phyloP scores from a whole-genome alignment of 2,888 invertebrate species.

The Reticulitermes lucifugus region DNA sequence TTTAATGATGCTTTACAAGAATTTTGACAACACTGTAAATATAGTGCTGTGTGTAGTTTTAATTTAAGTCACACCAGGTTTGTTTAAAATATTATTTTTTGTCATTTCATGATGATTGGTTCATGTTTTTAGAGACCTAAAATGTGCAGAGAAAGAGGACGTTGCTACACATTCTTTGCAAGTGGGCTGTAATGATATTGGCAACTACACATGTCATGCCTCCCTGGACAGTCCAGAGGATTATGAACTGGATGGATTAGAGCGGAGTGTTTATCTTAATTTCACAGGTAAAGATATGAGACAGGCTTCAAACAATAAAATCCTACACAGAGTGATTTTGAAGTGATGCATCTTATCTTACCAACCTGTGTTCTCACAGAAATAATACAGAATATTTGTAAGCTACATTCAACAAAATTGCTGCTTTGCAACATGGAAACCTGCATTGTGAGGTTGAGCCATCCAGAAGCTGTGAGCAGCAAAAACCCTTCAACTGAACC shows the following conservation, averaged over 20 bases:
- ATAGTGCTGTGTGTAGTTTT: no score
- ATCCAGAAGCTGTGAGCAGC: no score
- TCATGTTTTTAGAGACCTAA: constrained; percentile 20
- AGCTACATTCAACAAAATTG: neutral
- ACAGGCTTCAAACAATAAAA: neutral
- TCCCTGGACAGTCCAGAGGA: constrained; percentile 56
- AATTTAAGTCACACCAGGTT: no score
- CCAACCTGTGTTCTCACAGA: no score
- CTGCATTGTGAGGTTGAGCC: no score
- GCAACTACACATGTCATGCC: constrained; percentile 71
- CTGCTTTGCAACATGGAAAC: neutral
- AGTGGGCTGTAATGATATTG: constrained; percentile 69
- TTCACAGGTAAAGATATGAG: constrained; percentile 58
- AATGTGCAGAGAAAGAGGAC: constrained; percentile 28
- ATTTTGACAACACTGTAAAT: no score
- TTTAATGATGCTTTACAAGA: no score
- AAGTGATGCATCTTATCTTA: constrained; percentile 9
- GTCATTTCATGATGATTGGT: no score
- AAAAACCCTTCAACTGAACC: no score
- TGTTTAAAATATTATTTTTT: no score
- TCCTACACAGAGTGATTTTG: constrained; percentile 55
- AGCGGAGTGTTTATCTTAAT: constrained; percentile 59
- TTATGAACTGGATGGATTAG: constrained; percentile 58
- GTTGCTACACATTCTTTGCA: constrained; percentile 62
- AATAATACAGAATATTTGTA: neutral